These are phyloP conservation scores for Bugula neritina DNA, from an alignment of 2,888 invertebrate genomes.

Conservation along the genomic window DNA sequence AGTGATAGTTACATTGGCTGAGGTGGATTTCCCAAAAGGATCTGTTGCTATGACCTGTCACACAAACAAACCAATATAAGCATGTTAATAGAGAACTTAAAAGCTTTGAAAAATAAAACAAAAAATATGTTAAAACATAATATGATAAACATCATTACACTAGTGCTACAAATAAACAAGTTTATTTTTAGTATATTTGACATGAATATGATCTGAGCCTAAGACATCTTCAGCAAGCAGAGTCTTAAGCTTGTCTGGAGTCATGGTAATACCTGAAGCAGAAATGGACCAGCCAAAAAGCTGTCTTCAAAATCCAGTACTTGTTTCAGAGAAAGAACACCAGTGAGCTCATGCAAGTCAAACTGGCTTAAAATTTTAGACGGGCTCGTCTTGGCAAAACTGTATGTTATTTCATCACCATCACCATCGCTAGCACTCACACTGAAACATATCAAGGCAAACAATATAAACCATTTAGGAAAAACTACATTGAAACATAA, in stretches of 20 bases:
- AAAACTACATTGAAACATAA: too few species aligned
- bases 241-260: too few species aligned
- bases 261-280: conserved; percentile 21
- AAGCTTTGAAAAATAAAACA: too few species aligned
- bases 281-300: not conserved
- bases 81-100: not conserved
- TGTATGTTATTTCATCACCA: not conserved
- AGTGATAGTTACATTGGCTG: not conserved
- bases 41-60: conserved; percentile 1
- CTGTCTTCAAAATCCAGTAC: not conserved
- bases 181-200: too few species aligned
- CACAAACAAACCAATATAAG: not conserved
- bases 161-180: too few species aligned
- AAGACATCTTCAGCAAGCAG: too few species aligned
- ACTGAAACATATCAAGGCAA: not conserved
- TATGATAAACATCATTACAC: too few species aligned
- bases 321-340: conserved; percentile 1
- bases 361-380: not conserved
- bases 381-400: not conserved
- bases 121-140: too few species aligned
- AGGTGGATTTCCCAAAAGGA: not conserved
- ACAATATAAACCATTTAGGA: too few species aligned
- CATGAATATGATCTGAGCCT: too few species aligned
- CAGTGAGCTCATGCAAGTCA: not conserved
- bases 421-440: conserved; percentile 18